Evolutionary conservation across 2,797 vertebrate genomes (phyloP).

Genomic region (Argya squamiceps): DNA sequence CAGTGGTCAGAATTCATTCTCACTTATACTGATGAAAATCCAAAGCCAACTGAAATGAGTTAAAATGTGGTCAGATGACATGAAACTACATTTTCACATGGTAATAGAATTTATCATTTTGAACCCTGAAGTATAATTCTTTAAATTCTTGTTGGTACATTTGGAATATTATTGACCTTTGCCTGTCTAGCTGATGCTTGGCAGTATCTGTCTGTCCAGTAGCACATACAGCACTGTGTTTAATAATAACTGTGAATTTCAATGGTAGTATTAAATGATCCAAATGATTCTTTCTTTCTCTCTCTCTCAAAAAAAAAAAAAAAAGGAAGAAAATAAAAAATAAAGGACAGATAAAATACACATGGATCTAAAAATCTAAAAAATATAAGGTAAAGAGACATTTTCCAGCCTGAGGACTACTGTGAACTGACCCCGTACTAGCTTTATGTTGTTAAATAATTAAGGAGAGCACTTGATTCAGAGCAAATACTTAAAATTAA

Average conservation of each 20-base stretch:
- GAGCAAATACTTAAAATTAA: slow-evolving; percentile 35
- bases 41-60: neutral
- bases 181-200: neutral
- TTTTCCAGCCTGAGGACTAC: neutral
- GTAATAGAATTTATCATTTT: neutral
- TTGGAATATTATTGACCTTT: neutral
- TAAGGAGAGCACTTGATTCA: neutral
- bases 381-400: neutral
- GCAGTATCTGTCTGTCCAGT: neutral
- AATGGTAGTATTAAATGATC: neutral
- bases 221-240: neutral
- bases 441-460: neutral
- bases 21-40: neutral
- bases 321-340: accelerated
- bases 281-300: neutral
- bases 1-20: neutral
- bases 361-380: neutral
- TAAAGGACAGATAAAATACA: neutral
- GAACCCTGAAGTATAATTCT: neutral
- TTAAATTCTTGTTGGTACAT: neutral
- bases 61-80: neutral
- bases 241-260: neutral
- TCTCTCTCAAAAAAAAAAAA: too few relatives aligned
- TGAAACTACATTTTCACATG: neutral
- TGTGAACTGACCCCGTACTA: neutral